Percentiles rank a stretch among this genome's conserved stretches.
These are phyloP conservation scores for Ambastaia sidthimunki DNA, from an alignment of 2,797 vertebrate species.

Conservation along the genomic window DNA sequence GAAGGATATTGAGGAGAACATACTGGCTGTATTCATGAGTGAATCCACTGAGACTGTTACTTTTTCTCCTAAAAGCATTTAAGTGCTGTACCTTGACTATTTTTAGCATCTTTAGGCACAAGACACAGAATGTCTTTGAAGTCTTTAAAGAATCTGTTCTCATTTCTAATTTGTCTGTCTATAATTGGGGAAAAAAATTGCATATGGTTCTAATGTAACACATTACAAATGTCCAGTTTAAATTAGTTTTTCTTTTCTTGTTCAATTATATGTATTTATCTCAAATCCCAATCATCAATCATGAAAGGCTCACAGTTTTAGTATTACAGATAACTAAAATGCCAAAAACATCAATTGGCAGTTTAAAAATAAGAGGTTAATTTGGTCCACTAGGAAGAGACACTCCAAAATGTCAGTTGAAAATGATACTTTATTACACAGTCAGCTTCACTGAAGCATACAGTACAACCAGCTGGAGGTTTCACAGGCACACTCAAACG, in stretches of 20 bases:
- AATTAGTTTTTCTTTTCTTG: too few relatives aligned
- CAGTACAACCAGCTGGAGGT: neutral
- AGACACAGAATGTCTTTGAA: conserved; percentile 29
- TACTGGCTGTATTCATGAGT: conserved; percentile 13
- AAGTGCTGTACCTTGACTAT: conserved; percentile 30
- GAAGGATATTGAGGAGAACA: conserved; percentile 1
- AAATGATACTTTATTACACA: neutral
- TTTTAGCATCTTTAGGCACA: conserved; percentile 36
- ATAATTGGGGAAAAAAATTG: neutral
- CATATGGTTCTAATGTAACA: neutral
- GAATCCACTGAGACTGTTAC: conserved; percentile 25
- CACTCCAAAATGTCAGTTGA: neutral
- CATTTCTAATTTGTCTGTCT: neutral
- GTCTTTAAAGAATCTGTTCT: conserved; percentile 16
- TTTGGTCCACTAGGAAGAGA: neutral
- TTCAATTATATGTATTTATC: neutral
- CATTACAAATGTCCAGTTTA: too few relatives aligned
- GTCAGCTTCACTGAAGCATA: neutral
- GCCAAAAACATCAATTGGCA: neutral
- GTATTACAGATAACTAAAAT: too few relatives aligned
- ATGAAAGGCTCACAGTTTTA: too few relatives aligned
- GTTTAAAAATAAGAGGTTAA: neutral
- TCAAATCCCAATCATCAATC: neutral
- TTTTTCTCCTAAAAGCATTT: conserved; percentile 43
- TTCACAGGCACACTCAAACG: neutral